These are phyloP conservation scores for Ophion ventricosus DNA, from an alignment of 2,888 invertebrate species.

Conservation along the genomic window DNA sequence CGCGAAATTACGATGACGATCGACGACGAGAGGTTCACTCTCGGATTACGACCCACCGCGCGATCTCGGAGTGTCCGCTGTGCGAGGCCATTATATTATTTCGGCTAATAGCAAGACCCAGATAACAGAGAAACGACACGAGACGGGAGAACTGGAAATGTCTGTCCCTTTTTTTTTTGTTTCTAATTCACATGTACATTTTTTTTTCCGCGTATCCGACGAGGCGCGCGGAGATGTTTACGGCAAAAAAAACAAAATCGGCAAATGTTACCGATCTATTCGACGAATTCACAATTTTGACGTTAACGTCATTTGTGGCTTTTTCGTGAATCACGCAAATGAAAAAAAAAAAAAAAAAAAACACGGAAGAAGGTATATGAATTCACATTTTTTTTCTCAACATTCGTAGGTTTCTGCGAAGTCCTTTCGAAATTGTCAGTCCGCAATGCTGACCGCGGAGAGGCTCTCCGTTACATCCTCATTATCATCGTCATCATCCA, in stretches of 20 bases:
- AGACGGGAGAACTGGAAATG: background rate
- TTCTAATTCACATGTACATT: background rate
- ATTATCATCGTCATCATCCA: constrained; percentile 39
- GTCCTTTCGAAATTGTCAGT: constrained; percentile 40
- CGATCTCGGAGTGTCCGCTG: constrained; percentile 4
- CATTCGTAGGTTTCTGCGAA: constrained; percentile 47
- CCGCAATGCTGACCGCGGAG: constrained; percentile 20
- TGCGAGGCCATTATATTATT: constrained; percentile 21
- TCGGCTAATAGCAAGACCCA: constrained; percentile 26
- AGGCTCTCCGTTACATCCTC: background rate
- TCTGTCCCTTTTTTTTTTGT: background rate
- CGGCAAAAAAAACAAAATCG: background rate
- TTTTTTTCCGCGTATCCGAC: background rate
- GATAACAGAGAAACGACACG: constrained; percentile 8
- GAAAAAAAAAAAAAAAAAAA: background rate
- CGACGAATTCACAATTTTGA: background rate
- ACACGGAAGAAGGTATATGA: background rate
- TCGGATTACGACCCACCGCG: background rate
- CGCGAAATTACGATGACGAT: constrained; percentile 48
- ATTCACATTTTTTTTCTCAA: constrained; percentile 2
- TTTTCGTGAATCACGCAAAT: background rate
- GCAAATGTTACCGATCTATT: background rate
- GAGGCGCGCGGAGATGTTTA: background rate
- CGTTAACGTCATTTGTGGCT: background rate
- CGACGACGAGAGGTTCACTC: constrained; percentile 26